Evolutionary conservation across 1,140 invertebrate genomes (phyloP).

Genomic region (Orchesella cincta): DNA sequence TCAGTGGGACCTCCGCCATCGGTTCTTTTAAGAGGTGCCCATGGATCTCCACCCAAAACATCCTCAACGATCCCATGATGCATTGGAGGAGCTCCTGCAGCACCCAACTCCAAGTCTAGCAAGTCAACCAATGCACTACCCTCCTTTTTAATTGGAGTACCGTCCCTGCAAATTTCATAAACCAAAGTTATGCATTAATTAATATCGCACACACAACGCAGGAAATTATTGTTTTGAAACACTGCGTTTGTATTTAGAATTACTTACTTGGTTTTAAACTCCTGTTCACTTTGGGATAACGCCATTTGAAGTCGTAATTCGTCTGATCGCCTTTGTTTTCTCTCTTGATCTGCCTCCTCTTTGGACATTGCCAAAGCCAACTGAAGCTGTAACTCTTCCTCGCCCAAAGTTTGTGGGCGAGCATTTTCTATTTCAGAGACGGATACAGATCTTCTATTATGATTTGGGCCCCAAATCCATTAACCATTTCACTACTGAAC

Average conservation of each 20-base stretch:
- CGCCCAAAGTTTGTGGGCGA: conserved; percentile 90
- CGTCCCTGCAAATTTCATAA: conserved; percentile 3
- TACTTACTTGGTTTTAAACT: conserved; percentile 68
- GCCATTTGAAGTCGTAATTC: conserved; percentile 92
- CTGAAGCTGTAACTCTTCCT: conserved; percentile 97
- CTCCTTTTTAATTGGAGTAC: conserved; percentile 62
- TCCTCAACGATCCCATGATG: conserved; percentile 42
- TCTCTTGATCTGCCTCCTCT: conserved; percentile 96
- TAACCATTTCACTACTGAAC: conserved; percentile 31
- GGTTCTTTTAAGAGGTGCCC: conserved; percentile 58
- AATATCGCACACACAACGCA: too few species aligned
- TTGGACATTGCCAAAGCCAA: conserved; percentile 96
- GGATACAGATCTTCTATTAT: conserved; percentile 9
- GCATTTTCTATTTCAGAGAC: conserved; percentile 84
- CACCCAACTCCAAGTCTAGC: conserved; percentile 74
- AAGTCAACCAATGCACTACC: conserved; percentile 67
- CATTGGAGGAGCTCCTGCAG: conserved; percentile 38
- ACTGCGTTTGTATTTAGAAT: background rate
- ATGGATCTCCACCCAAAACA: conserved; percentile 63
- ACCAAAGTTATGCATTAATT: conserved; percentile 15
- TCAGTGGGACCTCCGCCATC: too few species aligned
- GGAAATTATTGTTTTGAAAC: too few species aligned
- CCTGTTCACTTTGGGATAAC: conserved; percentile 87
- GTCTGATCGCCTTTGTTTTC: conserved; percentile 86
- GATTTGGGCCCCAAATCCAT: conserved; percentile 23